phyloP scores from a whole-genome alignment of 2,113 vertebrate genomes.

The Oncorhynchus masou region DNA sequence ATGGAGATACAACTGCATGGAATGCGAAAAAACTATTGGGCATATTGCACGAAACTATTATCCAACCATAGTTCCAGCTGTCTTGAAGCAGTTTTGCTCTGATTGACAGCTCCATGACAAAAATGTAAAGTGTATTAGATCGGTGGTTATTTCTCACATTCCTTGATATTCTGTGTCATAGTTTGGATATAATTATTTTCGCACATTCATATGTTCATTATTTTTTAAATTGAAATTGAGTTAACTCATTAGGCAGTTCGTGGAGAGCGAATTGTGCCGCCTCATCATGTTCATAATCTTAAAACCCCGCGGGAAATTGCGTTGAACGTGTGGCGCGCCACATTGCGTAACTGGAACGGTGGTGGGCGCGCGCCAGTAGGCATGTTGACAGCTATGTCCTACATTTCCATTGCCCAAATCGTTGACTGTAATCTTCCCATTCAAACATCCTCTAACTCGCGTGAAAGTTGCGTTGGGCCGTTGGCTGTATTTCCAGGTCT shows the following conservation, averaged over 20 bases:
- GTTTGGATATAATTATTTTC: not conserved
- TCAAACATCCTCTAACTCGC: not conserved
- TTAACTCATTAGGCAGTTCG: not conserved
- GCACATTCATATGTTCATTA: not conserved
- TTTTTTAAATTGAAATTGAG: not conserved
- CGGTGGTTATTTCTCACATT: not conserved
- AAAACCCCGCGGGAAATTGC: not conserved
- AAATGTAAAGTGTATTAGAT: not conserved
- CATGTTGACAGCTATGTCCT: not conserved
- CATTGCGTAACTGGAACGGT: not conserved
- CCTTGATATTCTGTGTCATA: not conserved
- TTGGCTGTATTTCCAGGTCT: conserved; percentile 8
- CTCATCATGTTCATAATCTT: not conserved
- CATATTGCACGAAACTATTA: not conserved
- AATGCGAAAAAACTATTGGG: not conserved
- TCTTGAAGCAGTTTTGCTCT: no score
- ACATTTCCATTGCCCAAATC: not conserved
- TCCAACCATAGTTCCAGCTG: not conserved
- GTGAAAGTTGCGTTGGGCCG: not conserved
- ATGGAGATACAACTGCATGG: not conserved
- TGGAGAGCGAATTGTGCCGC: not conserved
- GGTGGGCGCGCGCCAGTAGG: no score
- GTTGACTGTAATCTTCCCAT: not conserved
- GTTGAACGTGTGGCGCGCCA: not conserved
- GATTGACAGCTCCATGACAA: no score